Evolutionary conservation across 2,113 vertebrate genomes (phyloP), one percentile per base, ranked within the genome.

Genomic region (Daubentonia madagascariensis): DNA sequence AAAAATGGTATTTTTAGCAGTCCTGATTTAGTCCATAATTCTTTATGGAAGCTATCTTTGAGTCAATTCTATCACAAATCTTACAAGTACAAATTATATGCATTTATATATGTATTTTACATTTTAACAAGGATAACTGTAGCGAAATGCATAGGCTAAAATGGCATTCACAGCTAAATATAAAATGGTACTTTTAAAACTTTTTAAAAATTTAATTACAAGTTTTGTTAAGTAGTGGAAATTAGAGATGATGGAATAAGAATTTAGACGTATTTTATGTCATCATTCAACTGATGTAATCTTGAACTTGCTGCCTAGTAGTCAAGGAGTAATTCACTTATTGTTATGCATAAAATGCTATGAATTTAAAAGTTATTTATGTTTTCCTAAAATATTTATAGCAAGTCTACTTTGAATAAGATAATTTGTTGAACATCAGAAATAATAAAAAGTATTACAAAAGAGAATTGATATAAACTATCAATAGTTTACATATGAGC

Each of bases 1-100:
- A 81, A 97, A 97, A 89, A 70, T 85, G 25, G 1, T 97, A 96
- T 93, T 94, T 97, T 97, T 97, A 95, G 79, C 57, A 78, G 85
- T 14, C 23, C 14, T 96, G 40, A 94, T 75, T 65, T 68, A 92
- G n/a, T 50, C 52, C 94, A 96, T 89, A 93, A 95, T 93, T 80
- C 86, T 94, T 70, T 75, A 52, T 70, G 72, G 40, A 30, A 84
- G 48, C 50, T 91, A 70, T 78, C 16, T 88, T 78, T 85, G 17
- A 91, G 8, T 85, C 67, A 96, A 50, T 85, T 93, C 43, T 79
- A 78, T 68, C 73, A 50, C 1, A 89, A 88, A 76, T 45, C 78
- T 95, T 88, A 78, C 3, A 94, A 84, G 48, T 23, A 68, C 57
- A 57, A 59, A 59, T 25, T 68, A 32, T 18, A 78, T 14, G 13